Evolutionary conservation across 2,113 vertebrate species (phyloP).

Genomic region (Cryptotis parvus): DNA sequence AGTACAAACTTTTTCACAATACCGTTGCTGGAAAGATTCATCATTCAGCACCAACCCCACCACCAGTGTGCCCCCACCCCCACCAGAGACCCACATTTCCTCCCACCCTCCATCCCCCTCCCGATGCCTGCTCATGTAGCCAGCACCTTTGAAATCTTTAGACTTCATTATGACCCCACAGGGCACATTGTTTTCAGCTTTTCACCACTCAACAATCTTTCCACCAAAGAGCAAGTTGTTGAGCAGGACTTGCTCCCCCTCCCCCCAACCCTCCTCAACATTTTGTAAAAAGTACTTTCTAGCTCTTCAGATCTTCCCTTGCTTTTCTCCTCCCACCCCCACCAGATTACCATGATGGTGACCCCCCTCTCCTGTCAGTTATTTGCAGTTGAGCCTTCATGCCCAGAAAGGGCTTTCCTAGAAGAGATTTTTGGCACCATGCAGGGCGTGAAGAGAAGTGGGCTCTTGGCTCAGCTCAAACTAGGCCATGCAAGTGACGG

Average conservation of each 20-base stretch:
- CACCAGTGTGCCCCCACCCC: no score
- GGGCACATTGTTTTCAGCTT: background rate
- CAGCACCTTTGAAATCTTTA: slow-evolving; percentile 1
- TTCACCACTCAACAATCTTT: background rate
- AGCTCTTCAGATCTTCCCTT: no score
- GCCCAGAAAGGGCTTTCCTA: slow-evolving; percentile 37
- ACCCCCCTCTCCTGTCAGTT: background rate
- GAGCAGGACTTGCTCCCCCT: background rate
- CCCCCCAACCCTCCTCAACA: no score
- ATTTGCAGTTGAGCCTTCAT: slow-evolving; percentile 56
- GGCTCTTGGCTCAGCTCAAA: slow-evolving; percentile 47
- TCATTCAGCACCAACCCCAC: no score
- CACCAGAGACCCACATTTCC: no score
- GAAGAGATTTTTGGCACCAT: slow-evolving; percentile 49
- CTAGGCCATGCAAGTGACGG: slow-evolving; percentile 48
- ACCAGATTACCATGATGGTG: slow-evolving; percentile 7
- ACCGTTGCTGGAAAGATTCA: no score
- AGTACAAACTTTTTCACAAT: no score
- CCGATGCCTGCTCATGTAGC: no score
- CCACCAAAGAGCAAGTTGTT: slow-evolving; percentile 17
- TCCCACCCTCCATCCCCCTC: no score
- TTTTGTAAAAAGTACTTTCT: no score
- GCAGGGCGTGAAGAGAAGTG: background rate
- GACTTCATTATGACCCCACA: background rate
- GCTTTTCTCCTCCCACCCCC: no score